Conservation (phyloP, 2,888 invertebrate genomes). For the Synanthedon tipuliformis region DNA sequence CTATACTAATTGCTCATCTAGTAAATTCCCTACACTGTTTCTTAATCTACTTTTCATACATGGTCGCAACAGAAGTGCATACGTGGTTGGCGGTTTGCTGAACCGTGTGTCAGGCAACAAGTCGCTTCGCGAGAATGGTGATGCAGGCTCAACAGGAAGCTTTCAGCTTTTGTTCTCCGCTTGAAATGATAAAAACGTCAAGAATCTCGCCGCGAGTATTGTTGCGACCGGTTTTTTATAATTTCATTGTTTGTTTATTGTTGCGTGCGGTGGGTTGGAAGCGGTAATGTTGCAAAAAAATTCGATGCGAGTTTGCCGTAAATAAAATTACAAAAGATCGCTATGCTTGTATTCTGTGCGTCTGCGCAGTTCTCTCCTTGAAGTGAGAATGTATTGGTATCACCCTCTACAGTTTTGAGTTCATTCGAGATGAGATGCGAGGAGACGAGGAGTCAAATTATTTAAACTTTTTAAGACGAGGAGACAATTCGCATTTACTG, state of each 20-base stretch:
- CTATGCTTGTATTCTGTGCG: too few species aligned
- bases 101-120: slow-evolving; percentile 24
- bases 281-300: neutral
- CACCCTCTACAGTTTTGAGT: too few species aligned
- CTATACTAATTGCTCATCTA: too few species aligned
- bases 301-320: neutral
- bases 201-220: slow-evolving; percentile 56
- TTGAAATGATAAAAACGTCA: slow-evolving; percentile 68
- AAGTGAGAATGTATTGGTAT: too few species aligned
- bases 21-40: too few species aligned
- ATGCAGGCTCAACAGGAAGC: slow-evolving; percentile 65
- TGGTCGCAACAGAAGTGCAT: too few species aligned
- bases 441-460: too few species aligned
- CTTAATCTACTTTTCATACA: too few species aligned
- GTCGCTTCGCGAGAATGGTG: slow-evolving; percentile 60
- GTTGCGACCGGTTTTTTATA: slow-evolving; percentile 47
- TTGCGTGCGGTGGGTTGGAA: slow-evolving; percentile 28
- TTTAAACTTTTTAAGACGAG: too few species aligned
- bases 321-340: neutral
- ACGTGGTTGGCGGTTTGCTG: neutral
- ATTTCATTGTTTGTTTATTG: slow-evolving; percentile 44
- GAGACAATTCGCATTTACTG: too few species aligned
- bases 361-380: too few species aligned
- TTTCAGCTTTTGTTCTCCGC: slow-evolving; percentile 62
- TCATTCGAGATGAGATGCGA: too few species aligned